Evolutionary conservation across 2,888 invertebrate species (phyloP), one percentile per base, ranked within the genome.

Genomic region (Malacosoma neustria): DNA sequence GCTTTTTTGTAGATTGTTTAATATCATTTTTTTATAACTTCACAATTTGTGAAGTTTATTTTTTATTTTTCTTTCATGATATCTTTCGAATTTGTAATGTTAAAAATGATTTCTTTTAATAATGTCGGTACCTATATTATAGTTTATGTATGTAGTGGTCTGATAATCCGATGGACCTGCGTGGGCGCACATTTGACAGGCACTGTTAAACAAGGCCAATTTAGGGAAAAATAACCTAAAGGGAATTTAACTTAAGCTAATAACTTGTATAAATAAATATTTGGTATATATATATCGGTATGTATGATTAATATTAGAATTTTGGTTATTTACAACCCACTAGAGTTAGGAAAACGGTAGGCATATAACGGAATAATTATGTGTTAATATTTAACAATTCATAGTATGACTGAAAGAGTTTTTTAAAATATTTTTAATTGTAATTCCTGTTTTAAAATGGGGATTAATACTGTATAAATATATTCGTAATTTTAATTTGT

Each of bases 201-300:
- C 77, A 64, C 57, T 66, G 71, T 72, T 69, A 65, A 72, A 74
- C 79, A 76, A 73, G 76, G 80, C 82, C 81, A 74, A 80, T 69
- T 77, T 81, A 81, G 81, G 82, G 76, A 74, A 69, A 77, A 66
- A 71, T 67, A 73, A 60, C 80, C 81, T 80, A 84, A 81, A 77
- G 82, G 74, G 59, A 76, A 82, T 81, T 84, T 82, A 84, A 82
- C 84, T 84, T 84, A 85, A 84, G 85, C 82, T 82, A 82, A 51
- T 77, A 74, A 80, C 80, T 84, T 84, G 82, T 85, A 84, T 84
- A 82, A 82, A 84, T 85, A 84, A 82, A 84, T 85, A 84, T 82
- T 79, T 79, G 75, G 72, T 82, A 82, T 84, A 82, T n/a, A n/a
- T 82, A 81, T 85, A 81, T 81, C 72, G 73, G 77, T 85, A 85